Base-by-base conservation (phyloP, 2,797 vertebrate species). In the Oryzias sinensis region DNA sequence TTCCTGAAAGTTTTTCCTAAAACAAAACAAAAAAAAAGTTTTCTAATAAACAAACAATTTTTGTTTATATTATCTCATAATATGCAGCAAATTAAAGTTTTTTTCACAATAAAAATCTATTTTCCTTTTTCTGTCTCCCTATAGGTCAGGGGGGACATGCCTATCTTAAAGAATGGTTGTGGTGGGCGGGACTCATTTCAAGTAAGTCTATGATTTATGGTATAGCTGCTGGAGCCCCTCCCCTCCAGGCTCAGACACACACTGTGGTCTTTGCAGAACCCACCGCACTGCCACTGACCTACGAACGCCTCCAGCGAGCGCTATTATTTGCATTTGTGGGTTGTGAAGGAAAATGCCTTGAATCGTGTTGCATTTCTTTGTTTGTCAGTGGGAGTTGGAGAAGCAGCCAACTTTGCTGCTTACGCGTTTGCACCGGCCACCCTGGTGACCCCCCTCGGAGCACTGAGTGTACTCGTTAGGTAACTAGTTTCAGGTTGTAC, bases 181-280 rank as follows among this genome's bases (percentile, higher is more conserved):
- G 94, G 94, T 96, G 93, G 93, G 91, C 93, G 44, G 94, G 94
- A 59, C 89, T 96, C 0, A 89, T 95, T 72, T 93, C 92, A 89
- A 96, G 94, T 95, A 91, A 94, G 94, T 90, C 6, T 54, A 29
- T 57, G 1, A 52, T 46, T 62, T 46, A 11, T 13, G 16, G 11
- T 42, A n/a, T 14, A 22, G 6, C 15, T 27, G 2, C 15, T 14
- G 16, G 18, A 41, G 27, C 49, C 37, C 18, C 41, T 4, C 27
- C 37, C 29, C 57, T 43, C 14, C 22, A 25, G 15, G 43, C 2
- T 6, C 0, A 7, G 49, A 65, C 65, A 85, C 65, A 85, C 82
- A 87, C 52, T 83, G 74, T n/a, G 51, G 24, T 57, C 81, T 81
- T 88, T 88, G 81, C 49, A 55, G 25, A 25, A 17, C 73, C 78